Evolutionary conservation across 2,888 invertebrate genomes (phyloP), one percentile per base, ranked within the genome.

Genomic region (Folsomia manolachei): DNA sequence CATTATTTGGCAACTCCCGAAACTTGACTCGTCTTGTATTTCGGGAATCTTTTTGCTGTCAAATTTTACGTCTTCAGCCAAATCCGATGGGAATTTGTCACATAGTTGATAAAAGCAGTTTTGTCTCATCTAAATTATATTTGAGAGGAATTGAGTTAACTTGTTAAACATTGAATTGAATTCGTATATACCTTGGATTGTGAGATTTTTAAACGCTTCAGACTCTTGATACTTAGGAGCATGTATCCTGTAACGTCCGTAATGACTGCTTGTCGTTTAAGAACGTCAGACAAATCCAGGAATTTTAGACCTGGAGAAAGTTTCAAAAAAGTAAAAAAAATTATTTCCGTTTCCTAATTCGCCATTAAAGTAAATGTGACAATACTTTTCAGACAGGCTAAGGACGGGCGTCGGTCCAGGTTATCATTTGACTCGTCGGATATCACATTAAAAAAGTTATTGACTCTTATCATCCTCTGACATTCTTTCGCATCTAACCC

Each of bases 171-270:
- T 11, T 51, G 51, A 9, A 51, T 11, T 18, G 18, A 9, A 51
- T 51, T 11, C 9, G 51, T 39, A 63, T n/a, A 53, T 61, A 75
- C 72, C 72, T 75, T 65, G 62, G 76, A 76, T 69, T 72, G 62
- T 25, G 72, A 70, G 52, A 76, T 72, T 51, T 63, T 61, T 25
- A 76, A 61, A 18, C 25, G 25, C 53, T 64, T 52, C 27, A 76
- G 67, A 56, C 39, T 73, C 27, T 70, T 69, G 74, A 76, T 76
- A 4, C 69, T 26, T 19, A 75, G 67, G 9, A 73, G 67, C 19
- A 75, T 61, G 60, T 75, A 76, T 11, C 73, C 76, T 9, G 74
- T 75, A 24, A 76, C 76, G 62, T 76, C 76, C 2, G 74, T 71
- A 4, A 76, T 53, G 26, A 71, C 71, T 0, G 70, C 70, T 24